Conservation (phyloP, 2,797 vertebrate species). For the Neosilurus mollespiculum region DNA sequence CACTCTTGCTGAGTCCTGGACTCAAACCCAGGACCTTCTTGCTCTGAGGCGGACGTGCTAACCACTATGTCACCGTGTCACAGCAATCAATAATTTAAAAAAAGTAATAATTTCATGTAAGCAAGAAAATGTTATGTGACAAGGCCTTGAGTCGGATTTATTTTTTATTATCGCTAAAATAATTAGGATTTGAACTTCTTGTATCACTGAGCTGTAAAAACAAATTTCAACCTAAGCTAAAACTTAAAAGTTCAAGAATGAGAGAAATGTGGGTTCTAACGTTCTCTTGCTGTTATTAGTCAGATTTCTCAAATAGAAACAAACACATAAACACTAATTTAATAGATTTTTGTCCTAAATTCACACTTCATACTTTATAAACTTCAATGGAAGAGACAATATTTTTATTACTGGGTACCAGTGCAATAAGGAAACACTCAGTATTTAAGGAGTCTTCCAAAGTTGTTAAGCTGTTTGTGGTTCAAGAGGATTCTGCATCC, state of each 20-base stretch:
- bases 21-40: too few species aligned
- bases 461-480: neutral
- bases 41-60: too few species aligned
- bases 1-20: too few species aligned
- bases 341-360: neutral
- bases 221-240: slow-evolving; percentile 48
- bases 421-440: neutral
- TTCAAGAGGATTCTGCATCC: neutral
- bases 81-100: neutral
- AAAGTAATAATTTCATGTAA: neutral
- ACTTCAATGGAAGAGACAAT: neutral
- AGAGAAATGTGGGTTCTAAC: neutral
- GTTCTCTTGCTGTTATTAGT: neutral
- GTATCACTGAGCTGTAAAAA: slow-evolving; percentile 24
- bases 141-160: neutral
- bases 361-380: neutral
- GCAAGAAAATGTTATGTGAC: neutral
- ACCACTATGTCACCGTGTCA: too few species aligned
- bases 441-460: neutral
- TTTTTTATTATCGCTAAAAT: neutral
- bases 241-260: slow-evolving; percentile 48
- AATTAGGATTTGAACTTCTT: neutral
- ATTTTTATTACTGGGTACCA: neutral
- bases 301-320: slow-evolving; percentile 21
- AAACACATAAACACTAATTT: neutral